Conservation (phyloP, 2,888 invertebrate genomes). For the Arrhopalites spinosus region DNA sequence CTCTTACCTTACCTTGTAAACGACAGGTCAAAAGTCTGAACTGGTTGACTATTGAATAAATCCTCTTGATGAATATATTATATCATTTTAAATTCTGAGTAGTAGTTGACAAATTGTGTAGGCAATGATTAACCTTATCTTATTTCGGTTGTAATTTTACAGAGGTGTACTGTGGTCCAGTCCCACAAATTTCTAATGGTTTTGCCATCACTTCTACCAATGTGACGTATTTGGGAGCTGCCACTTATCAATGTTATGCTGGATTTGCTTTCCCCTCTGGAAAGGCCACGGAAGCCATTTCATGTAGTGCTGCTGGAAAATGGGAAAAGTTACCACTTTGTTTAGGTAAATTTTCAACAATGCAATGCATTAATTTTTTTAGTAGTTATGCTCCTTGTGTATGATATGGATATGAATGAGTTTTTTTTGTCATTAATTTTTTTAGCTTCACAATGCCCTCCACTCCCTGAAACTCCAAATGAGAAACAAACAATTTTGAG, state of each 20-base stretch:
- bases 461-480: slow-evolving; percentile 82
- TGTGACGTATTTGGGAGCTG: slow-evolving; percentile 89
- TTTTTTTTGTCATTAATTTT: neutral
- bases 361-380: too few relatives aligned
- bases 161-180: slow-evolving; percentile 94
- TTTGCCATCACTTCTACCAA: slow-evolving; percentile 95
- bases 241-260: slow-evolving; percentile 95
- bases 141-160: slow-evolving; percentile 47
- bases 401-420: neutral
- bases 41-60: neutral
- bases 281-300: slow-evolving; percentile 83
- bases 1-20: neutral
- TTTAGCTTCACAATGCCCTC: slow-evolving; percentile 87
- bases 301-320: slow-evolving; percentile 84
- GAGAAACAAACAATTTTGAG: slow-evolving; percentile 85
- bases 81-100: neutral
- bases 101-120: neutral
- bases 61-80: neutral
- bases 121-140: neutral
- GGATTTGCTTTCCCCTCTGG: slow-evolving; percentile 92
- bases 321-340: slow-evolving; percentile 93
- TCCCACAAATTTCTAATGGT: slow-evolving; percentile 96
- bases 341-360: slow-evolving; percentile 66
- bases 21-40: neutral
- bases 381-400: too few relatives aligned